Evolutionary conservation across 1,140 invertebrate genomes (phyloP).

Genomic region (Hormaphis cornu): DNA sequence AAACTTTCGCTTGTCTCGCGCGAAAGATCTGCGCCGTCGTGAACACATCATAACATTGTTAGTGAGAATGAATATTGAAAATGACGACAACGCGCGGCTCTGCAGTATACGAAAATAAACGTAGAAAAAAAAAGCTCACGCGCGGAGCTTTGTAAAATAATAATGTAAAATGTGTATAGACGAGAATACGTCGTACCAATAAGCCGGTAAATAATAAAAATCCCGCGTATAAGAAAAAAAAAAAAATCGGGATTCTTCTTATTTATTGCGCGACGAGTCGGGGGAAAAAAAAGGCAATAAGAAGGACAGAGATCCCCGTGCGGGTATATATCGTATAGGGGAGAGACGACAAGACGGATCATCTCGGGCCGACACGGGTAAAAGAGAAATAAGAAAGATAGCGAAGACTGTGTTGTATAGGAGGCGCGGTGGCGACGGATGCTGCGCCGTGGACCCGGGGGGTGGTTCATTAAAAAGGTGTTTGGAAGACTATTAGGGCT

Average conservation of each 20-base stretch:
- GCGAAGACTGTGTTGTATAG: not conserved
- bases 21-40: too few species aligned
- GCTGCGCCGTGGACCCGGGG: constrained; percentile 37
- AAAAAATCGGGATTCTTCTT: constrained; percentile 22
- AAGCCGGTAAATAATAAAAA: constrained; percentile 15
- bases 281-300: constrained; percentile 32
- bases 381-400: constrained; percentile 7
- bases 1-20: too few species aligned
- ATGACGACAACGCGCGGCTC: too few species aligned
- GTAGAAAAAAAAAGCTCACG: not conserved
- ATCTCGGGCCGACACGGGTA: constrained; percentile 17
- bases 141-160: constrained; percentile 33
- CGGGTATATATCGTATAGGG: not conserved
- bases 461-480: constrained; percentile 43
- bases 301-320: constrained; percentile 18
- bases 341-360: constrained; percentile 21
- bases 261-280: constrained; percentile 31
- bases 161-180: not conserved
- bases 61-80: too few species aligned
- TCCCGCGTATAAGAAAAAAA: too few species aligned
- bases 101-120: not conserved
- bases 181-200: constrained; percentile 5
- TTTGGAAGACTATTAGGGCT: constrained; percentile 40
- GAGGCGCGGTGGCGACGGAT: not conserved
- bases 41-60: too few species aligned